Base-by-base conservation (phyloP, 2,888 invertebrate species). In the Pterostichus niger region DNA sequence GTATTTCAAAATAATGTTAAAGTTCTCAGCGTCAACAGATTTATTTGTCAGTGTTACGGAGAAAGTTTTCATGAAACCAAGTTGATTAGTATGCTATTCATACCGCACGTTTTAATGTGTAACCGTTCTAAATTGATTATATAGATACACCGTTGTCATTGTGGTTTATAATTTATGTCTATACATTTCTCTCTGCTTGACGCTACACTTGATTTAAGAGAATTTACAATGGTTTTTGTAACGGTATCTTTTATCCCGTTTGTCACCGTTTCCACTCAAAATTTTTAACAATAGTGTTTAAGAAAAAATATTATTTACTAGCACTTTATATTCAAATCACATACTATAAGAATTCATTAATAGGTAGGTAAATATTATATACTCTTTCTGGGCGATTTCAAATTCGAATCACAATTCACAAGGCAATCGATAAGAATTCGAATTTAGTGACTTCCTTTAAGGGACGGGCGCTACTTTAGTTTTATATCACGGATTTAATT, bases 101-200 rank as follows among this genome's bases (percentile, higher is more conserved):
- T 71, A 71, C 40, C 1, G 6, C 15, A 17, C 46, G 56, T 56
- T 71, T 44, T 71, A 71, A 71, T 71, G 68, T 71, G 44, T 44
- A 71, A 24, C 68, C 68, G 44, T 71, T 71, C 68, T 24, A 71
- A 71, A 71, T 71, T 71, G 68, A 71, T 71, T 71, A 71, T 71
- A 71, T 64, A 52, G 68, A 71, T 71, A 44, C 68, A 46, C 46
- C 44, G 68, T 71, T 64, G 17, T 61, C 13, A 40, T 40, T 71
- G 64, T 64, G 64, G 35, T 44, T 56, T 17, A 40, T 71, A 71
- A 71, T 71, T 71, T 71, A 71, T 71, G 68, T 44, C 68, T 71
- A 44, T 64, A 71, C 68, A 71, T 71, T 44, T 71, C 68, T 56
- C 56, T 56, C 49, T 11, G 24, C 33, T 33, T 64, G 64, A 64